These are phyloP conservation scores for Nipponacmea schrenckii DNA, from an alignment of 2,888 invertebrate genomes.

Conservation along the genomic window DNA sequence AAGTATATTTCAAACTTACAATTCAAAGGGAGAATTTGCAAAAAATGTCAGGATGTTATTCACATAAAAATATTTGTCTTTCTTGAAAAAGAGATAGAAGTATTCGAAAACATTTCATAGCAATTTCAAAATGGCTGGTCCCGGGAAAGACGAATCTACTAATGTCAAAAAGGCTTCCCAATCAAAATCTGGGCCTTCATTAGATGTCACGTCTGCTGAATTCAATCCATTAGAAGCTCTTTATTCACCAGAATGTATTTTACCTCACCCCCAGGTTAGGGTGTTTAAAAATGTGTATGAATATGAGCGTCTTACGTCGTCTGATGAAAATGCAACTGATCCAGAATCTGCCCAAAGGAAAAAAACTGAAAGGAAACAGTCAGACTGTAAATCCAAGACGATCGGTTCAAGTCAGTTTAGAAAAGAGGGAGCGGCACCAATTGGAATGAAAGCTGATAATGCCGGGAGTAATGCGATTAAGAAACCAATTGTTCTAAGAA, in stretches of 20 bases:
- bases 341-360: neutral
- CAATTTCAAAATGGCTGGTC: conserved; percentile 43
- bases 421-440: neutral
- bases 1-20: no score
- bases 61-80: no score
- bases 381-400: neutral
- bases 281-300: conserved; percentile 48
- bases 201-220: conserved; percentile 44
- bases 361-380: no score
- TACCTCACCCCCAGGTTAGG: conserved; percentile 42
- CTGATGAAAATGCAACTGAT: neutral
- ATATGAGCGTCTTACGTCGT: conserved; percentile 40
- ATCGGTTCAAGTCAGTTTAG: neutral
- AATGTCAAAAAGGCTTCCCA: conserved; percentile 21
- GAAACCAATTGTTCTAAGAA: conserved; percentile 19
- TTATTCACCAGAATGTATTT: conserved; percentile 34
- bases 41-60: no score
- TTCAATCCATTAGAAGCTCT: conserved; percentile 50
- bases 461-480: neutral
- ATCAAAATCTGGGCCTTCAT: conserved; percentile 19
- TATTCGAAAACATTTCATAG: no score
- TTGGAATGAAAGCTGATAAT: no score
- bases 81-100: no score
- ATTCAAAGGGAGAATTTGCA: no score
- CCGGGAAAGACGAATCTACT: conserved; percentile 27